phyloP scores from a whole-genome alignment of 2,888 invertebrate species.

The Pristionchus fissidentatus region DNA sequence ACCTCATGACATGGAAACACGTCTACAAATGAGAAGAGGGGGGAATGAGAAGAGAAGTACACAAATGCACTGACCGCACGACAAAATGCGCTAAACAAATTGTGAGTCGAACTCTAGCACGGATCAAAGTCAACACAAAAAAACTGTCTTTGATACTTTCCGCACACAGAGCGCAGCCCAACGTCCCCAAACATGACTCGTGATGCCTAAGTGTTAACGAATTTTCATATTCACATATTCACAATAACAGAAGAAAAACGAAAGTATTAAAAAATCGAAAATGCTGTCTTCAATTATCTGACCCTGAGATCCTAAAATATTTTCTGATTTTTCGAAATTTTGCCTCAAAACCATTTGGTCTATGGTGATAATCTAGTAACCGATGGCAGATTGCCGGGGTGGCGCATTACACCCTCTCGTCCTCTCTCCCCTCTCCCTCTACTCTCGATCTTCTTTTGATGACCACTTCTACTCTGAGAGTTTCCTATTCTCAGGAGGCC shows the following conservation, averaged over 20 bases:
- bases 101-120: background rate
- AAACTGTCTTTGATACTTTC: too few relatives aligned
- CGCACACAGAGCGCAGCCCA: too few relatives aligned
- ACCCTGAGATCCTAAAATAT: too few relatives aligned
- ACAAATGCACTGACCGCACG: background rate
- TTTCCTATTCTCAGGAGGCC: slow-evolving; percentile 28
- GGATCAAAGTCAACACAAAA: background rate
- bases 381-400: too few relatives aligned
- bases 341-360: too few relatives aligned
- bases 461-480: slow-evolving; percentile 17
- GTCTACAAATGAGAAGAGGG: background rate
- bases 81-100: slow-evolving; percentile 11
- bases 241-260: background rate
- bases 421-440: background rate
- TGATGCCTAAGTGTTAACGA: too few relatives aligned
- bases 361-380: too few relatives aligned
- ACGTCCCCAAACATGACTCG: too few relatives aligned
- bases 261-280: background rate
- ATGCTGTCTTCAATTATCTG: background rate
- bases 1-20: too few relatives aligned
- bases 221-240: too few relatives aligned
- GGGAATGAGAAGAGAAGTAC: background rate
- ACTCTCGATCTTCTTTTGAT: slow-evolving; percentile 34
- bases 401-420: slow-evolving; percentile 12
- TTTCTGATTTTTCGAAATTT: too few relatives aligned